A percentile compares a stretch with the other conserved stretches of the same genome.
Conservation (phyloP, 2,797 vertebrate genomes). For the Bovichtus variegatus region DNA sequence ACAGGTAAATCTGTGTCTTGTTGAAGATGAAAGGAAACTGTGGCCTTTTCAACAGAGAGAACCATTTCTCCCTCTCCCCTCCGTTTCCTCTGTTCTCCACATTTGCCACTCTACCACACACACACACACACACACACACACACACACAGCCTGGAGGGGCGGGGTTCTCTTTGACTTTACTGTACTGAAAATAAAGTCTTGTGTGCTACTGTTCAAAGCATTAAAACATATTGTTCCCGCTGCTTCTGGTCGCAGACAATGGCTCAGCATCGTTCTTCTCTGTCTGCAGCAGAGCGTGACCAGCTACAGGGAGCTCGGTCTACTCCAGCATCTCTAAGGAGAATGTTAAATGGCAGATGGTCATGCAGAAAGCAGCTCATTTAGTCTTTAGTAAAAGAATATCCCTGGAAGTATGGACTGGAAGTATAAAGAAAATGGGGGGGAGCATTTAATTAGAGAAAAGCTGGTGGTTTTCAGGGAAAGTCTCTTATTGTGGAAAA, state of each 20-base stretch:
- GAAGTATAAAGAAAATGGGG: neutral
- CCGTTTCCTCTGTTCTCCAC: slow-evolving; percentile 25
- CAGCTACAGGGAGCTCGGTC: slow-evolving; percentile 22
- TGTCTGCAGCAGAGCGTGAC: slow-evolving; percentile 50
- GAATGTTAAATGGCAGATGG: slow-evolving; percentile 23
- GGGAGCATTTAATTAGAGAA: slow-evolving; percentile 9
- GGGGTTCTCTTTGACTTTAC: slow-evolving; percentile 46
- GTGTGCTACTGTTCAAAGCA: slow-evolving; percentile 35
- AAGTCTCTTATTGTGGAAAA: neutral
- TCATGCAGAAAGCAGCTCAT: slow-evolving; percentile 22
- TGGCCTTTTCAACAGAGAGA: slow-evolving; percentile 59
- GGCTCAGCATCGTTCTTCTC: slow-evolving; percentile 32
- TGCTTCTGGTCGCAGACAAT: slow-evolving; percentile 37
- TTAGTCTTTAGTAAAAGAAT: slow-evolving; percentile 21
- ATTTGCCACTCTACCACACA: slow-evolving; percentile 19
- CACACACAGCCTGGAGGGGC: slow-evolving; percentile 35
- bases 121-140: slow-evolving; percentile 17
- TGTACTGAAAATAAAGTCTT: slow-evolving; percentile 37
- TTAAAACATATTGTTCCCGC: slow-evolving; percentile 44
- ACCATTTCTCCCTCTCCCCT: slow-evolving; percentile 35
- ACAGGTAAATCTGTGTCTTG: slow-evolving; percentile 67
- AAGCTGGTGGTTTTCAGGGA: neutral
- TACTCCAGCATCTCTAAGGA: slow-evolving; percentile 21
- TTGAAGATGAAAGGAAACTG: slow-evolving; percentile 72
- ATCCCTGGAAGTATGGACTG: neutral